Conservation (phyloP, 2,888 invertebrate species). For the Galeruca laticollis region DNA sequence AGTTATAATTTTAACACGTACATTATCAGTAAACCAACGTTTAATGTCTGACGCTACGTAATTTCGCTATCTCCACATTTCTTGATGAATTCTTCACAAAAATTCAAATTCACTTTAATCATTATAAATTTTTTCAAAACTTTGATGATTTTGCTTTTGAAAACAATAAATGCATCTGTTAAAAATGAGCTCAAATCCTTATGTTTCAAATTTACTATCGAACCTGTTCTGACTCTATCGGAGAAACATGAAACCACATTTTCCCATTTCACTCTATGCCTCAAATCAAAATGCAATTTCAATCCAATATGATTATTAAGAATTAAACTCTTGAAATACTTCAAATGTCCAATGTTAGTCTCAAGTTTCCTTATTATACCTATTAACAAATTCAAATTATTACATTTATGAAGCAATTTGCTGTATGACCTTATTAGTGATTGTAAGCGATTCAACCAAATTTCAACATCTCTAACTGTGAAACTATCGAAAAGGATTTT, state of each 20-base stretch:
- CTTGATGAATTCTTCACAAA: slow-evolving; percentile 44
- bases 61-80: slow-evolving; percentile 38
- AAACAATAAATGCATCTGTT: slow-evolving; percentile 31
- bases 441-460: no score
- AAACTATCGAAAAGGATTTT: slow-evolving; percentile 16
- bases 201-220: slow-evolving; percentile 29
- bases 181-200: slow-evolving; percentile 40
- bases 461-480: no score
- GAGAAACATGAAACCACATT: slow-evolving; percentile 6
- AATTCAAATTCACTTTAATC: slow-evolving; percentile 38
- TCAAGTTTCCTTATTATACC: background rate
- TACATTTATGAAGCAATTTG: no score
- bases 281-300: background rate
- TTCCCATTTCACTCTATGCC: slow-evolving; percentile 23
- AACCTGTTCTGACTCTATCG: slow-evolving; percentile 28
- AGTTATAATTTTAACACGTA: slow-evolving; percentile 40
- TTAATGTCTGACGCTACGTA: slow-evolving; percentile 32
- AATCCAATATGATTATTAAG: background rate
- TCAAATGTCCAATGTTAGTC: slow-evolving; percentile 13
- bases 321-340: background rate
- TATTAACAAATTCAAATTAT: no score
- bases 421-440: no score
- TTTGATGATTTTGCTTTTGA: slow-evolving; percentile 33
- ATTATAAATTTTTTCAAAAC: slow-evolving; percentile 35
- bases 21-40: slow-evolving; percentile 45